These are phyloP conservation scores for Sternotherus odoratus DNA, from an alignment of 2,797 vertebrate genomes.

Conservation along the genomic window DNA sequence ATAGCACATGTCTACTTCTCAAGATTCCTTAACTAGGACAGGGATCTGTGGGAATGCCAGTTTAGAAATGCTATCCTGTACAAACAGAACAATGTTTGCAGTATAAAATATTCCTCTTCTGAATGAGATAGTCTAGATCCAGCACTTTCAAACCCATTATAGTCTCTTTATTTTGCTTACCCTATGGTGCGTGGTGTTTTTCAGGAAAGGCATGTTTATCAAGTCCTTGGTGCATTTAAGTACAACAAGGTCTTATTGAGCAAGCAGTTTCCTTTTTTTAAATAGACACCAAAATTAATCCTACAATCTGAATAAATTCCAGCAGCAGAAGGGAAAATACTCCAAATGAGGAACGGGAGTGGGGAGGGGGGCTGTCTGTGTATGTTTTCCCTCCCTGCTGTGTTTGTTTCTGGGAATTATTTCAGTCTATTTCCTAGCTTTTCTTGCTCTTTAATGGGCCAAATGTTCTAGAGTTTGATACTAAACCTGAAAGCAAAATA, in stretches of 20 bases:
- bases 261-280: neutral
- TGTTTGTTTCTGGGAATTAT: conserved; percentile 20
- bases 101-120: accelerated
- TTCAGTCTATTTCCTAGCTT: neutral
- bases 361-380: neutral
- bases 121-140: neutral
- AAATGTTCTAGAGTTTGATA: conserved; percentile 23
- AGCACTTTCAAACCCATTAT: neutral
- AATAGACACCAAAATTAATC: neutral
- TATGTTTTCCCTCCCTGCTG: neutral
- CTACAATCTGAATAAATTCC: neutral
- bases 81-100: neutral
- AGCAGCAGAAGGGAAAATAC: neutral
- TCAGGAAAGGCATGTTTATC: neutral
- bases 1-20: neutral
- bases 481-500: neutral
- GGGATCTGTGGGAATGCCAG: neutral
- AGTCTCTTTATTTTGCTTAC: neutral
- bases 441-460: conserved; percentile 9
- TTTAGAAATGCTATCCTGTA: neutral
- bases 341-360: neutral
- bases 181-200: neutral
- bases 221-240: neutral
- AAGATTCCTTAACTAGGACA: neutral
- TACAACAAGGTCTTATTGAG: neutral